Conservation (phyloP, 2,888 invertebrate genomes). For the Protodeltote pygarga region DNA sequence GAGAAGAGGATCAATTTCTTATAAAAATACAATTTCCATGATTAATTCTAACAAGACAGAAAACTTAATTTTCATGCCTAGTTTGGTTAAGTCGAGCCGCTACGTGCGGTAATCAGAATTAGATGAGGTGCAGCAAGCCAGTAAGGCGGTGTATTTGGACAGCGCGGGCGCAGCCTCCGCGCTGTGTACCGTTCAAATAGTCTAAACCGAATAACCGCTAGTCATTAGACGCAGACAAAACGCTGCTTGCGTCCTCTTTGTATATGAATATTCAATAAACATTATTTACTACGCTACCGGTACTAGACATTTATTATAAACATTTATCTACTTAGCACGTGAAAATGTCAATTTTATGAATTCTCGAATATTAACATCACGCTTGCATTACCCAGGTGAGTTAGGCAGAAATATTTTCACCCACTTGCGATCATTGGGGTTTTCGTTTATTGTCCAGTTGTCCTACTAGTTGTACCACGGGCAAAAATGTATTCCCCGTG, state of each 20-base stretch:
- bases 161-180: conserved; percentile 14
- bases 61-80: neutral
- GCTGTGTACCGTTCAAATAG: conserved; percentile 48
- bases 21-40: too few species aligned
- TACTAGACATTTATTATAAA: too few species aligned
- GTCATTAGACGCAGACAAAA: conserved; percentile 34
- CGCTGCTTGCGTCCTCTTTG: conserved; percentile 5
- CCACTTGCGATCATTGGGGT: too few species aligned
- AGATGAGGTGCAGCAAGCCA: conserved; percentile 22
- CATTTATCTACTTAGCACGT: neutral
- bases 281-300: conserved; percentile 3
- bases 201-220: conserved; percentile 49
- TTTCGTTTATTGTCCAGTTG: too few species aligned
- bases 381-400: too few species aligned
- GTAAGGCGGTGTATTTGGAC: conserved; percentile 27
- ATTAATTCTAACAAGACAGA: neutral
- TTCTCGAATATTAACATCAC: too few species aligned
- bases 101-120: conserved; percentile 20
- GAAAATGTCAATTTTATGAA: neutral
- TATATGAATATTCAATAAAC: conserved; percentile 18
- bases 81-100: neutral
- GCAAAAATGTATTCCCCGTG: too few species aligned
- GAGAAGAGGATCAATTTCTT: too few species aligned
- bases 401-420: too few species aligned
- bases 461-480: too few species aligned